Percentiles rank a stretch among this genome's conserved stretches.
Evolutionary conservation across 1,140 invertebrate genomes (phyloP).

Genomic region (Heterodera schachtii): DNA sequence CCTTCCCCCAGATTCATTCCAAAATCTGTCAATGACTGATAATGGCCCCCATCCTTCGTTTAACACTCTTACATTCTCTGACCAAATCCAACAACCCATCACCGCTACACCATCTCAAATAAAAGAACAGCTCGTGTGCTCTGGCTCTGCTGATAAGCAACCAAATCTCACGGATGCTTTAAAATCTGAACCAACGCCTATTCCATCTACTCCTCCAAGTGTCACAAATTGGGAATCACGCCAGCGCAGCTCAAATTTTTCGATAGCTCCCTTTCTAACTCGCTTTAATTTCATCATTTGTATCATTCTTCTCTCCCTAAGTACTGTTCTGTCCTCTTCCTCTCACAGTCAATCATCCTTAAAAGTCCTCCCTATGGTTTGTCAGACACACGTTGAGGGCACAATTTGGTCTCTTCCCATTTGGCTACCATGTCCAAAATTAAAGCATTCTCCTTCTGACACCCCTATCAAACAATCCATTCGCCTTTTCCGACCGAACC

Average conservation of each 20-base stretch:
- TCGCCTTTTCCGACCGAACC: conserved; percentile 9
- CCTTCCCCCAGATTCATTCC: background rate
- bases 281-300: background rate
- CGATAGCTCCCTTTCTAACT: conserved; percentile 9
- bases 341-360: background rate
- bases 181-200: background rate
- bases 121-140: no score
- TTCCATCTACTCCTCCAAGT: background rate
- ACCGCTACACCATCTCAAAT: no score
- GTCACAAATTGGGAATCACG: conserved; percentile 2
- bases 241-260: background rate
- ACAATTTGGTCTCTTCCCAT: conserved; percentile 1
- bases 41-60: no score
- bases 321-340: background rate
- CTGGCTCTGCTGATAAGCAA: background rate
- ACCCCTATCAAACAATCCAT: background rate
- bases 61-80: no score
- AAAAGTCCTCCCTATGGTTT: background rate
- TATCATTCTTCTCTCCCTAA: background rate
- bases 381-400: background rate
- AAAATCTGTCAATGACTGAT: no score
- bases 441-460: background rate
- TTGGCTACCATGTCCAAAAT: background rate
- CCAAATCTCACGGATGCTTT: background rate
- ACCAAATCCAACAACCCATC: no score